Evolutionary conservation across 2,113 vertebrate genomes (phyloP).

Genomic region (Syngnathus typhle): DNA sequence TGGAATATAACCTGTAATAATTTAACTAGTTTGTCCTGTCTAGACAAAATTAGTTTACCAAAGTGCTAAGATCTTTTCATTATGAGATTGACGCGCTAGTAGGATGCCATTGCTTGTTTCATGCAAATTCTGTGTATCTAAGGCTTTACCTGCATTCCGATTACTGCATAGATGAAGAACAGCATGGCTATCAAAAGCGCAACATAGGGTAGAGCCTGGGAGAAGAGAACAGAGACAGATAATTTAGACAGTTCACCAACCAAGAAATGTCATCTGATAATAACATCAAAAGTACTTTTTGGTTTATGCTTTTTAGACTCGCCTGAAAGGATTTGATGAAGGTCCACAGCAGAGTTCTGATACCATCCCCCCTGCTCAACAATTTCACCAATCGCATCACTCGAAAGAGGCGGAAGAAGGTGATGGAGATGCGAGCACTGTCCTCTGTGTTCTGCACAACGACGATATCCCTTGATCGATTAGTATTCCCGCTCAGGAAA

Average conservation of each 20-base stretch:
- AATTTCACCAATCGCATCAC: constrained; percentile 98
- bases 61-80: too few relatives aligned
- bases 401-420: constrained; percentile 97
- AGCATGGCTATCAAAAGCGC: constrained; percentile 97
- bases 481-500: not conserved
- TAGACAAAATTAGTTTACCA: too few relatives aligned
- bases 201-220: constrained; percentile 91
- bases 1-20: too few relatives aligned
- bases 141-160: constrained; percentile 91
- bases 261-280: not conserved
- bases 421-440: constrained; percentile 97
- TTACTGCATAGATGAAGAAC: constrained; percentile 99
- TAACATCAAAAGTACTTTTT: too few relatives aligned
- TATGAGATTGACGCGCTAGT: too few relatives aligned
- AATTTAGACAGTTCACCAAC: not conserved
- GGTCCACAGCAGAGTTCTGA: constrained; percentile 94
- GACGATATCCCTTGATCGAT: not conserved
- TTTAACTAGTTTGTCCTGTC: too few relatives aligned
- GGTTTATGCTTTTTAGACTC: constrained; percentile 21
- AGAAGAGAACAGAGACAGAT: not conserved
- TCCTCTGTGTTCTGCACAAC: constrained; percentile 88
- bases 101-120: too few relatives aligned
- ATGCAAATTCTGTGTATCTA: not conserved
- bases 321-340: constrained; percentile 99
- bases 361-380: constrained; percentile 94